Conservation (phyloP, 2,113 vertebrate species). For the Cephalopterus ornatus region DNA sequence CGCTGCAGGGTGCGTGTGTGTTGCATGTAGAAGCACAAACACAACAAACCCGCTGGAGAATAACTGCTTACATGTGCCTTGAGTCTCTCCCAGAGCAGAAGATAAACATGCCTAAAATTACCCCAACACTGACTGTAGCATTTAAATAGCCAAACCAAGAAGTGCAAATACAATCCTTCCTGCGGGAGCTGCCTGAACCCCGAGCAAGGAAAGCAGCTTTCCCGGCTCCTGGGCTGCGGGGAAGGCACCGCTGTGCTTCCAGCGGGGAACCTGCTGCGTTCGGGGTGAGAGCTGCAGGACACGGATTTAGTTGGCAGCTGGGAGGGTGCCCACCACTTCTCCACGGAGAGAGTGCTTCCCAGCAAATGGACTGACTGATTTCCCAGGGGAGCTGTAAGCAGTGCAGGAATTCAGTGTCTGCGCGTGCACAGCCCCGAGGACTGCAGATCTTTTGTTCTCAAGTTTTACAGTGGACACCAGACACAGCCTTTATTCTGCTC, state of each 20-base stretch:
- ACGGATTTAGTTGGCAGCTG: rapidly evolving
- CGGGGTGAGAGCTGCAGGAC: background rate
- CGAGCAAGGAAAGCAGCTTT: background rate
- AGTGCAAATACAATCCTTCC: constrained; percentile 2
- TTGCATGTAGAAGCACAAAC: background rate
- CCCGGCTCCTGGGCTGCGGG: background rate
- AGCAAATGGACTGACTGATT: background rate
- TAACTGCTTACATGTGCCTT: constrained; percentile 31
- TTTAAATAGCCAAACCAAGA: constrained; percentile 11
- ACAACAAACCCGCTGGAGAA: background rate
- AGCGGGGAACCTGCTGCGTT: background rate
- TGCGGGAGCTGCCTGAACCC: background rate
- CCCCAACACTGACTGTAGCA: background rate
- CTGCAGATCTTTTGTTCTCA: constrained; percentile 63
- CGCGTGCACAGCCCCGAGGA: background rate
- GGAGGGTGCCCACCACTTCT: background rate
- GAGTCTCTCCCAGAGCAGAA: background rate
- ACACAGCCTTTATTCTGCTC: constrained; percentile 14
- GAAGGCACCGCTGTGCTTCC: background rate
- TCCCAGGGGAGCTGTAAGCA: constrained; percentile 3
- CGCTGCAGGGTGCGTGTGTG: background rate
- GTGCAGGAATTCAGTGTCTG: constrained; percentile 23
- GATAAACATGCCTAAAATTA: constrained; percentile 47
- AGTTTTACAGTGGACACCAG: constrained; percentile 31
- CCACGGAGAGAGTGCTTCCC: background rate